phyloP scores from a whole-genome alignment of 2,797 vertebrate genomes.

The Crenuchus spilurus region DNA sequence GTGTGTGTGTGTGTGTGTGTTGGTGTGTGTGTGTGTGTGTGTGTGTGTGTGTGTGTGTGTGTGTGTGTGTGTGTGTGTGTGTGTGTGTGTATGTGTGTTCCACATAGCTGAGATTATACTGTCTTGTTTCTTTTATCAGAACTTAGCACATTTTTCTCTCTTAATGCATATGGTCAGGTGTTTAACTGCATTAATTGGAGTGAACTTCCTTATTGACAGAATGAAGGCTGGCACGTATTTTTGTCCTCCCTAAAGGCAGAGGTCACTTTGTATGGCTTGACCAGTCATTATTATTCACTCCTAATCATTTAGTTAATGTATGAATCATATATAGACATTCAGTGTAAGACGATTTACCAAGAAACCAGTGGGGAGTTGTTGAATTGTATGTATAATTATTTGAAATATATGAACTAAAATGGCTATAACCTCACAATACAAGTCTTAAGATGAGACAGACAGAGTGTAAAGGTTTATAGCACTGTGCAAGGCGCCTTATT shows the following conservation, averaged over 20 bases:
- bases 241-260: background rate
- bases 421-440: too few relatives aligned
- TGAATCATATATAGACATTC: background rate
- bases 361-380: too few relatives aligned
- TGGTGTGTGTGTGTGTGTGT: constrained; percentile 8
- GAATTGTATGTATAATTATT: too few relatives aligned
- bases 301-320: background rate
- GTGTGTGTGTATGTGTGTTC: constrained; percentile 28
- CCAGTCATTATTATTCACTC: background rate
- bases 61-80: constrained; percentile 32
- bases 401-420: too few relatives aligned
- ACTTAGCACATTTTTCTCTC: background rate
- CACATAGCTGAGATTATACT: constrained; percentile 16
- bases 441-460: too few relatives aligned
- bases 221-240: background rate
- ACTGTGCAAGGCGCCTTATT: too few relatives aligned
- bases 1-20: background rate
- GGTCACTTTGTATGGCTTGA: background rate
- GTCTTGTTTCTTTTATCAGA: constrained; percentile 39
- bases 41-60: constrained; percentile 21
- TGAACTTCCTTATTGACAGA: constrained; percentile 1
- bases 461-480: too few relatives aligned
- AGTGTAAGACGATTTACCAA: background rate
- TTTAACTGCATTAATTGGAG: constrained; percentile 21
- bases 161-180: background rate